A percentile compares a stretch with the other conserved stretches of the same genome.
Conservation (phyloP, 2,888 invertebrate genomes). For the Synanthedon tipuliformis region DNA sequence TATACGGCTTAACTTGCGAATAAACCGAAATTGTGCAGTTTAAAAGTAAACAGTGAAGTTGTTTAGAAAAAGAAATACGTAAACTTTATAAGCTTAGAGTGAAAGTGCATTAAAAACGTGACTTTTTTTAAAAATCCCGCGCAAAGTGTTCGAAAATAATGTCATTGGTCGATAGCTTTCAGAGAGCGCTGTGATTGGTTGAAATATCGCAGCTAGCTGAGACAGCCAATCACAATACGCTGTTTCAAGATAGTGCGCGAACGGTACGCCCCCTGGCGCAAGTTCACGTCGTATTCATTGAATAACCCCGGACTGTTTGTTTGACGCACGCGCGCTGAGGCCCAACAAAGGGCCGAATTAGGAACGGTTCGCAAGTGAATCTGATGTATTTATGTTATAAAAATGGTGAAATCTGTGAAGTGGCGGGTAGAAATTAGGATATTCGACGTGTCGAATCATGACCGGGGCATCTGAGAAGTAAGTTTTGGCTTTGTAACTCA, state of each 20-base stretch:
- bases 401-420: slow-evolving; percentile 86
- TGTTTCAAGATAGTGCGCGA: slow-evolving; percentile 34
- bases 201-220: slow-evolving; percentile 13
- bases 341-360: slow-evolving; percentile 69
- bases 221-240: slow-evolving; percentile 30
- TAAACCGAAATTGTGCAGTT: no score
- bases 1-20: no score
- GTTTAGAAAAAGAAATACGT: no score
- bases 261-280: slow-evolving; percentile 61
- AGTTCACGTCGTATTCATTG: slow-evolving; percentile 54
- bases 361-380: slow-evolving; percentile 63
- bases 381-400: slow-evolving; percentile 82
- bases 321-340: slow-evolving; percentile 67
- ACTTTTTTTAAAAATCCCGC: slow-evolving; percentile 39
- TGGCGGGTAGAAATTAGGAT: slow-evolving; percentile 86
- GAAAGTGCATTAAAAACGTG: no score
- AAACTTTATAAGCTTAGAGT: no score
- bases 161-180: slow-evolving; percentile 30
- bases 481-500: slow-evolving; percentile 63
- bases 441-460: slow-evolving; percentile 88
- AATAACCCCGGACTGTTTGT: slow-evolving; percentile 57
- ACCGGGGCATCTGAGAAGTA: slow-evolving; percentile 92
- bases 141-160: slow-evolving; percentile 15
- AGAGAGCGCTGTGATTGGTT: neutral
- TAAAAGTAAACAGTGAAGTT: no score